A percentile compares a stretch with the other conserved stretches of the same genome.
Evolutionary conservation across 2,113 vertebrate genomes (phyloP).

Genomic region (Campylorhamphus procurvoides): DNA sequence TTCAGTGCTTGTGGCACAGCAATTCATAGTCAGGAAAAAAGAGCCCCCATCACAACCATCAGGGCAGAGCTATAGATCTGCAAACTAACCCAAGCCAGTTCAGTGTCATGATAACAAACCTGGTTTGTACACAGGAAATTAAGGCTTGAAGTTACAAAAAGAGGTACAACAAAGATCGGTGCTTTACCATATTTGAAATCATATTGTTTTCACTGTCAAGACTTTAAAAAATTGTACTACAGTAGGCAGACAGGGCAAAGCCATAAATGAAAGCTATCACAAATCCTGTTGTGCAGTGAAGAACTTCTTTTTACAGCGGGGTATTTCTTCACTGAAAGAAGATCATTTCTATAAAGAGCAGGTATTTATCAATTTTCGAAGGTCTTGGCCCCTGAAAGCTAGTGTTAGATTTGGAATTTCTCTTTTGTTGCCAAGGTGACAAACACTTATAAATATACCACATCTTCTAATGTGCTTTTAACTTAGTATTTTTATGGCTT

Average conservation of each 20-base stretch:
- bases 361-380: slow-evolving; percentile 85
- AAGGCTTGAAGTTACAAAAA: background rate
- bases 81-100: background rate
- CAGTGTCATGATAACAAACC: background rate
- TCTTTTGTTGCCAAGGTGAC: slow-evolving; percentile 86
- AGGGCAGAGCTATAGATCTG: background rate
- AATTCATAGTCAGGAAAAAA: background rate
- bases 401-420: slow-evolving; percentile 80
- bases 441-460: slow-evolving; percentile 86
- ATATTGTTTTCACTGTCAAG: slow-evolving; percentile 14
- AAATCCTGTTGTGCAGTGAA: slow-evolving; percentile 32
- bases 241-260: slow-evolving; percentile 35
- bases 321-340: slow-evolving; percentile 71
- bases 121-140: background rate
- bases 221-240: background rate
- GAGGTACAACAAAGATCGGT: background rate
- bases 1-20: background rate
- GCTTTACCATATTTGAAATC: background rate
- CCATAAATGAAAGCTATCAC: slow-evolving; percentile 30
- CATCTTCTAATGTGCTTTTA: slow-evolving; percentile 86
- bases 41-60: background rate
- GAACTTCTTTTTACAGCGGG: slow-evolving; percentile 50
- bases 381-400: slow-evolving; percentile 82
- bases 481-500: slow-evolving; percentile 87
- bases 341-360: slow-evolving; percentile 73